These are phyloP conservation scores for Corydoras maculifer DNA, from an alignment of 2,113 vertebrate species.

Conservation along the genomic window DNA sequence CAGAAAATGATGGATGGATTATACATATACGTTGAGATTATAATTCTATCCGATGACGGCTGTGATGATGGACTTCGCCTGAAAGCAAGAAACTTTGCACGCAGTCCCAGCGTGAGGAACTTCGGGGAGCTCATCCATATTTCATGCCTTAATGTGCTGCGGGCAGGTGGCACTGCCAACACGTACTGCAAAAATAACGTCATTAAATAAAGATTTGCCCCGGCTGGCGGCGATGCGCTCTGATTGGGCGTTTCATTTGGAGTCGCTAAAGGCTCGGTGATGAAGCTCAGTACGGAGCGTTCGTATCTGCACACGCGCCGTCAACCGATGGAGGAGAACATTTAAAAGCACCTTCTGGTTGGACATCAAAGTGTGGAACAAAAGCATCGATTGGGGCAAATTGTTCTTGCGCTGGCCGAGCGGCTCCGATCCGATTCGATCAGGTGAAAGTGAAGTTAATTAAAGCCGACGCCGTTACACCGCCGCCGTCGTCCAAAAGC, in stretches of 20 bases:
- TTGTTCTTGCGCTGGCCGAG: constrained; percentile 14
- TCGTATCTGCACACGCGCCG: not conserved
- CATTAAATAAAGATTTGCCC: constrained; percentile 13
- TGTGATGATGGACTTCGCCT: not conserved
- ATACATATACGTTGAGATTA: not conserved
- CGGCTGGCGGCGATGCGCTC: not conserved
- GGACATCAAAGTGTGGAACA: constrained; percentile 2
- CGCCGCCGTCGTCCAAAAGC: constrained; percentile 45
- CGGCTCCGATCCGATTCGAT: constrained; percentile 35
- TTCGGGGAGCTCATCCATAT: constrained; percentile 35
- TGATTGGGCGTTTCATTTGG: not conserved
- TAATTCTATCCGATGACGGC: not conserved
- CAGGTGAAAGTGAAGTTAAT: constrained; percentile 45
- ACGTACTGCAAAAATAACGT: constrained; percentile 10
- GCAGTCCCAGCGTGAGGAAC: constrained; percentile 6
- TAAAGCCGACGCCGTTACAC: constrained; percentile 39
- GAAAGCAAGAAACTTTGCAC: not conserved
- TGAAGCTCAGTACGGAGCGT: not conserved
- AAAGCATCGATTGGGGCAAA: not conserved
- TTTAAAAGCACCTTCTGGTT: not conserved
- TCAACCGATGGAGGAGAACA: not conserved
- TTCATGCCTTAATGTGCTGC: constrained; percentile 33
- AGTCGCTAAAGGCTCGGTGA: not conserved
- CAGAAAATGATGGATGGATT: not conserved
- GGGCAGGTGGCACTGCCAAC: constrained; percentile 24